Conservation (phyloP, 2,797 vertebrate genomes). For the Cryptoblepharus egeriae region DNA sequence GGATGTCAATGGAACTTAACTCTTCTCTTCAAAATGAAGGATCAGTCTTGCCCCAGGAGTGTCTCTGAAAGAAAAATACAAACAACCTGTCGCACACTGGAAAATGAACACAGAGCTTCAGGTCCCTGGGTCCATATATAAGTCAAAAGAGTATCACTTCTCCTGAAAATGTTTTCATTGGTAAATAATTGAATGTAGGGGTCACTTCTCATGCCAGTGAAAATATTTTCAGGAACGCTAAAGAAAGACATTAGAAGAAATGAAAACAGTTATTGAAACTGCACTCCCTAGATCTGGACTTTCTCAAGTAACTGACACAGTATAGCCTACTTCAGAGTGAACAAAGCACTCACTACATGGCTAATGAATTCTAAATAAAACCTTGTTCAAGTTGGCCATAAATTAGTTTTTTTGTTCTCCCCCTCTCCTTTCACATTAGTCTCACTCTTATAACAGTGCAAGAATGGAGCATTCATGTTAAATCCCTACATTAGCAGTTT, state of each 20-base stretch:
- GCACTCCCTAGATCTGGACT: constrained; percentile 57
- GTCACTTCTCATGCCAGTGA: constrained; percentile 48
- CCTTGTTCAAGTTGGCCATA: constrained; percentile 60
- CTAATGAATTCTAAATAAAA: constrained; percentile 58
- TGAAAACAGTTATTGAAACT: constrained; percentile 63
- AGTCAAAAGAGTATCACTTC: constrained; percentile 34
- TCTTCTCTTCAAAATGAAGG: neutral
- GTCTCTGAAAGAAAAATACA: neutral
- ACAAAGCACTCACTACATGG: constrained; percentile 60
- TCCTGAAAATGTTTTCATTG: constrained; percentile 21
- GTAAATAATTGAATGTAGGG: constrained; percentile 24
- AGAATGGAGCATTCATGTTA: constrained; percentile 5
- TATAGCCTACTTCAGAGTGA: constrained; percentile 65
- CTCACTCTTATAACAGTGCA: constrained; percentile 8
- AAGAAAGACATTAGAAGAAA: constrained; percentile 34
- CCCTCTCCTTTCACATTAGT: constrained; percentile 27
- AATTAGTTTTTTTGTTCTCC: constrained; percentile 34
- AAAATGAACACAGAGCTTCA: neutral
- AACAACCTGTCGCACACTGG: constrained; percentile 18
- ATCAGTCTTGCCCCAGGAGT: neutral
- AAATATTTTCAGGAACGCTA: constrained; percentile 38
- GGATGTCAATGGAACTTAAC: constrained; percentile 10
- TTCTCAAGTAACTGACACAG: constrained; percentile 67
- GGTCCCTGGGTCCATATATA: neutral
- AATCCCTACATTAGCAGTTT: fast-evolving